These are phyloP conservation scores for Catharus ustulatus DNA, from an alignment of 2,797 vertebrate species.

Conservation along the genomic window DNA sequence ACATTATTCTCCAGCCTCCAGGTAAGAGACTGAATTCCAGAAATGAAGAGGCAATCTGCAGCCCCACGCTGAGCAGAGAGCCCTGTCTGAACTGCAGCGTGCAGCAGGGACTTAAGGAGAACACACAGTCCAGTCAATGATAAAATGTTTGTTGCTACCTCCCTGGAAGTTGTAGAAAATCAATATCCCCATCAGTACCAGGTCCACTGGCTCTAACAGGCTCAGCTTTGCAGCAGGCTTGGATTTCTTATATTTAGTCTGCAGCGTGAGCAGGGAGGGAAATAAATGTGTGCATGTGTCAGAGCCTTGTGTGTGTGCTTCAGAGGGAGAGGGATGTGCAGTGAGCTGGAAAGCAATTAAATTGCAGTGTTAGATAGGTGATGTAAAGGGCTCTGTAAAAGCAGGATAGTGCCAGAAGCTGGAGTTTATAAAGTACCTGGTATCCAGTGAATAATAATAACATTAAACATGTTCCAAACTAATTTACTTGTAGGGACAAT, in stretches of 20 bases:
- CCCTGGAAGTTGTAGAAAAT: constrained; percentile 47
- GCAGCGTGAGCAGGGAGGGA: background rate
- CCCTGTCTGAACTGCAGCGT: background rate
- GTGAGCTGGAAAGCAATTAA: constrained; percentile 53
- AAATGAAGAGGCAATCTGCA: background rate
- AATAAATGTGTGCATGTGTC: background rate
- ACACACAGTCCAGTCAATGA: background rate
- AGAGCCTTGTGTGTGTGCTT: background rate
- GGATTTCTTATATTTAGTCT: background rate
- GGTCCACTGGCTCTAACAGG: background rate
- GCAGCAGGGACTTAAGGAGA: constrained; percentile 19
- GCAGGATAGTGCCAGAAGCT: background rate
- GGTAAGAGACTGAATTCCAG: background rate
- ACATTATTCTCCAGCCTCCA: background rate
- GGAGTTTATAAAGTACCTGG: background rate
- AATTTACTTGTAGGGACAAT: background rate
- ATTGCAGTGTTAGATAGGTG: constrained; percentile 14
- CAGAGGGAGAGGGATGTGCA: background rate
- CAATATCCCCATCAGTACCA: constrained; percentile 35
- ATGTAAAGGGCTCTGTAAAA: background rate
- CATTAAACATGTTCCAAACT: background rate
- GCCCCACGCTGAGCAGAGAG: background rate
- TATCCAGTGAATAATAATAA: background rate
- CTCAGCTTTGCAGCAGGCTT: constrained; percentile 13
- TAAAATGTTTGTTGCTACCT: constrained; percentile 46